Evolutionary conservation across 1,140 invertebrate genomes (phyloP).

Genomic region (Microplitis demolitor): DNA sequence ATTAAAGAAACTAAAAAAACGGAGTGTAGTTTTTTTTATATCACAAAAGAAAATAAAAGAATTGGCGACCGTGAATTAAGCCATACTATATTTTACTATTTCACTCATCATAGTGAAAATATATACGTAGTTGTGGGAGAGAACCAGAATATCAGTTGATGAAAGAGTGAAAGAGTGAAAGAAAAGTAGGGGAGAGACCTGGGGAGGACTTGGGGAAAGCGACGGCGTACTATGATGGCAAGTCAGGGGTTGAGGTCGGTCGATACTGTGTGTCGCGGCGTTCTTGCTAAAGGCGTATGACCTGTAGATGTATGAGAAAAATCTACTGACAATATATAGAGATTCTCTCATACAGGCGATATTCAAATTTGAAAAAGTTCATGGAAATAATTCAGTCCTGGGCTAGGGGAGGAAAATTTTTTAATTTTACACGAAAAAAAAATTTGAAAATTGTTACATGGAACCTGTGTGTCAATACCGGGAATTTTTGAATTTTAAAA

Average conservation of each 20-base stretch:
- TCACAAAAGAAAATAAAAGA: conserved; percentile 47
- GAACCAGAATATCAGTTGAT: background rate
- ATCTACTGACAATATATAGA: conserved; percentile 28
- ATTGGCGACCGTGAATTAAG: conserved; percentile 37
- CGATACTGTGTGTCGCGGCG: conserved; percentile 46
- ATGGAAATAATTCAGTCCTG: too few relatives aligned
- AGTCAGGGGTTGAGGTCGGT: conserved; percentile 36
- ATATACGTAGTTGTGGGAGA: background rate
- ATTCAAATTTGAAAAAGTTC: too few relatives aligned
- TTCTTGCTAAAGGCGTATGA: conserved; percentile 40
- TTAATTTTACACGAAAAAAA: too few relatives aligned
- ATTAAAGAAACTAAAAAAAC: conserved; percentile 25
- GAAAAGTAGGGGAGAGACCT: background rate
- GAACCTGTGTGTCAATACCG: too few relatives aligned
- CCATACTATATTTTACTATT: conserved; percentile 36
- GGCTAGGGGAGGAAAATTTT: too few relatives aligned
- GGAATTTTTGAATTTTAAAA: too few relatives aligned
- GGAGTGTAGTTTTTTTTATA: conserved; percentile 32
- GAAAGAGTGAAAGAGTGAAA: background rate
- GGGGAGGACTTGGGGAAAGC: conserved; percentile 3
- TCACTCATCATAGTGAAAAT: conserved; percentile 33
- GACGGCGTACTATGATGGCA: conserved; percentile 14
- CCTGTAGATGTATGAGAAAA: conserved; percentile 26
- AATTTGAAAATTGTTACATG: too few relatives aligned
- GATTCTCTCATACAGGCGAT: background rate